These are phyloP conservation scores for Spea hammondii DNA, from an alignment of 2,797 vertebrate genomes.

Conservation along the genomic window DNA sequence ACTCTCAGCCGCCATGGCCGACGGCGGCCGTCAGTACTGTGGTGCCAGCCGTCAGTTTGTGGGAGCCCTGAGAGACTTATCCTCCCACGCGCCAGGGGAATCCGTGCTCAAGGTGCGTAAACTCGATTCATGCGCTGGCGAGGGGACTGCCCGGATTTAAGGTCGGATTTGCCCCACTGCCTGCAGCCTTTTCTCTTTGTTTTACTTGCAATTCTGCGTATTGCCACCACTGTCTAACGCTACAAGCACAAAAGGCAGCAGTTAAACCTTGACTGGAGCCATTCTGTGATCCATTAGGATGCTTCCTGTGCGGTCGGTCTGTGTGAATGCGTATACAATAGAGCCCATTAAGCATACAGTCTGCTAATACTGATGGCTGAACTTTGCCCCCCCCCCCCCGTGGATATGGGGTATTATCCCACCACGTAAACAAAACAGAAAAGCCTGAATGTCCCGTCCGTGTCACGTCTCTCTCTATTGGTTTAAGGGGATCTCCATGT, in stretches of 20 bases:
- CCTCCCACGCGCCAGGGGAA: constrained; percentile 73
- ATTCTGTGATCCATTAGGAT: background rate
- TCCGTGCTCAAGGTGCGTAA: constrained; percentile 72
- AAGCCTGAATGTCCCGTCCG: too few species aligned
- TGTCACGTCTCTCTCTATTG: too few species aligned
- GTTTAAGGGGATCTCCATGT: too few species aligned
- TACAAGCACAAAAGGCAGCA: background rate
- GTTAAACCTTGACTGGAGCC: background rate
- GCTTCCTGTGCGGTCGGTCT: background rate
- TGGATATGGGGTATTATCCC: too few species aligned
- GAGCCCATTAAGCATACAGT: background rate
- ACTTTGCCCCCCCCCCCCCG: too few species aligned
- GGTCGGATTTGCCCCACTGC: background rate
- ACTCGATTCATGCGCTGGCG: background rate
- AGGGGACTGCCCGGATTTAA: background rate
- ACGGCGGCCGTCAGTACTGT: constrained; percentile 81
- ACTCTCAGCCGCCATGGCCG: constrained; percentile 82
- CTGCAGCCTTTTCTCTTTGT: background rate
- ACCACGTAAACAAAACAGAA: too few species aligned
- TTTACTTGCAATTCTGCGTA: background rate
- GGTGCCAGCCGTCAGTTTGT: constrained; percentile 78
- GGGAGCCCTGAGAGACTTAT: constrained; percentile 78
- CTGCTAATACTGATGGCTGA: too few species aligned
- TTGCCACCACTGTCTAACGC: background rate
- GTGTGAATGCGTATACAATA: background rate